Evolutionary conservation across 2,888 invertebrate species (phyloP), one percentile per base, ranked within the genome.

Genomic region (Papilio demoleus): DNA sequence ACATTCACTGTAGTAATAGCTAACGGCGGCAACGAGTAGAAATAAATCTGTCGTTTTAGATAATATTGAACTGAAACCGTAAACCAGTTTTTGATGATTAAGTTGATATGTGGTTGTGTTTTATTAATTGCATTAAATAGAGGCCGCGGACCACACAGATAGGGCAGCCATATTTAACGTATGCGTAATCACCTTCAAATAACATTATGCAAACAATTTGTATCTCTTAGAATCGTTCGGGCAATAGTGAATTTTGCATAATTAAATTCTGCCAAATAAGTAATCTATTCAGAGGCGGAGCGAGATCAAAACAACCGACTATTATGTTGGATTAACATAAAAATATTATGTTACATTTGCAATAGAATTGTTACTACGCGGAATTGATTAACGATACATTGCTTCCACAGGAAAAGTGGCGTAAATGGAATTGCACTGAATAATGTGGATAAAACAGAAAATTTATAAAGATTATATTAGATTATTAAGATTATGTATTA

Each of bases 131-230:
- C 76, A 78, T 78, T 77, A 77, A 65, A 45, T 67, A 70, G 34
- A 59, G 56, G 42, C 53, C 24, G 24, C 70, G 67, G 75, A 76
- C 77, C 77, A 76, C 79, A 78, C 77, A 76, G 68, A 63, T 67
- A 65, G 72, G 65, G 62, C 71, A 72, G 69, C 64, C 63, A 71
- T 74, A 71, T 56, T 63, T 47, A 31, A 45, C 27, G 56, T 45
- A 56, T 68, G 34, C 45, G 68, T 63, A 68, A 81, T 83, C 84
- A 86, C 86, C 88, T 87, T 85, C 79, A 85, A 81, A 79, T 78
- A 81, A 82, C 82, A 81, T 84, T 83, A 72, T 74, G 56, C 34
- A 24, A 40, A 47, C 40, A 53, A 62, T 63, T 59, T 63, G 63
- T 67, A 42, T 62, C 67, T 67, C 22, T 63, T 27, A 58, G 47